phyloP scores from a whole-genome alignment of 2,888 invertebrate species.

The Chrysodeixis includens region DNA sequence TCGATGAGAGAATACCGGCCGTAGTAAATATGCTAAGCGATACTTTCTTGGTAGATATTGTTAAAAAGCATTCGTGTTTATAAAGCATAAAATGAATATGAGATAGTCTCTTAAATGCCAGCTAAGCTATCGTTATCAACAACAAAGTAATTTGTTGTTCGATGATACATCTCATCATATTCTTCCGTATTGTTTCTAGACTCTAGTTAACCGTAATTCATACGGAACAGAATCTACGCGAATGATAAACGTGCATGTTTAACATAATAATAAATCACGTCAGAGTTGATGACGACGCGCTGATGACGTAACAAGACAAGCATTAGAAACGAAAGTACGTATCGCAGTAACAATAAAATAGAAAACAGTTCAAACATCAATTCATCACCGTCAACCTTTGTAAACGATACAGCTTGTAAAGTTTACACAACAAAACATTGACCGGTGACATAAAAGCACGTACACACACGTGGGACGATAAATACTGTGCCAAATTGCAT shows the following conservation, averaged over 20 bases:
- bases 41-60: not conserved
- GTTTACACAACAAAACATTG: constrained; percentile 60
- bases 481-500: constrained; percentile 70
- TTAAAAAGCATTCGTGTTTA: not conserved
- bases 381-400: constrained; percentile 53
- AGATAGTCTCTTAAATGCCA: no score
- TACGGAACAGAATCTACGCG: constrained; percentile 10
- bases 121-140: not conserved
- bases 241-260: constrained; percentile 13
- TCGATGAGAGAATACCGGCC: not conserved
- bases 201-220: constrained; percentile 19
- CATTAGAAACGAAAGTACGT: constrained; percentile 42
- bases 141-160: not conserved
- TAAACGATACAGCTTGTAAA: constrained; percentile 62
- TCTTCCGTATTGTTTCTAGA: not conserved
- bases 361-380: constrained; percentile 45
- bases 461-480: constrained; percentile 56
- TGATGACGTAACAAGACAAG: constrained; percentile 37
- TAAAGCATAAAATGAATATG: no score
- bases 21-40: constrained; percentile 11
- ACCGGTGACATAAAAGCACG: constrained; percentile 60
- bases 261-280: constrained; percentile 32
- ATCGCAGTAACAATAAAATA: constrained; percentile 49
- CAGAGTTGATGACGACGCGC: constrained; percentile 31
- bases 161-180: constrained; percentile 4